Conservation (phyloP, 2,888 invertebrate species). For the Oxytorus armatus region DNA sequence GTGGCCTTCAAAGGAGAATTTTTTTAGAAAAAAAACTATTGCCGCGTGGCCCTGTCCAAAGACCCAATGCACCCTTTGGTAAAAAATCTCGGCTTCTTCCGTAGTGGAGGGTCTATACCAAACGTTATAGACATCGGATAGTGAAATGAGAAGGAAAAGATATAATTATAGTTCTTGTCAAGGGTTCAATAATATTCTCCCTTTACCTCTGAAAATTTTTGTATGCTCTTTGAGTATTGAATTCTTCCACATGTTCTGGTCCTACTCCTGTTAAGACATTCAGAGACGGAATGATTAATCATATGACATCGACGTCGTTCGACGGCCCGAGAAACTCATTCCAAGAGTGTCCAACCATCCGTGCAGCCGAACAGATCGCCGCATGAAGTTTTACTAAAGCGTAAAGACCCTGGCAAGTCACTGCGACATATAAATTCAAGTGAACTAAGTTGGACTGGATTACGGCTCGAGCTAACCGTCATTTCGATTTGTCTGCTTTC, state of each 20-base stretch:
- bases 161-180: neutral
- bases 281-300: slow-evolving; percentile 52
- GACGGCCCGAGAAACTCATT: neutral
- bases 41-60: neutral
- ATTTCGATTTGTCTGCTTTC: too few species aligned
- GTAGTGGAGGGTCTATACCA: too few species aligned
- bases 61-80: neutral
- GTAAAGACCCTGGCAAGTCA: too few species aligned
- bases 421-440: too few species aligned
- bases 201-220: neutral
- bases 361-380: neutral
- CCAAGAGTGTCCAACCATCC: slow-evolving; percentile 13
- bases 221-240: neutral
- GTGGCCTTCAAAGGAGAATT: neutral
- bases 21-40: slow-evolving; percentile 10
- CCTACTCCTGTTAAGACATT: neutral
- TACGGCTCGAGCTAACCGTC: too few species aligned
- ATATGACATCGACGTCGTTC: slow-evolving; percentile 3
- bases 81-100: neutral
- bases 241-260: neutral
- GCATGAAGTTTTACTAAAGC: too few species aligned
- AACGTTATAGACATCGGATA: too few species aligned
- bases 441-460: too few species aligned
- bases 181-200: neutral
- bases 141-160: neutral